phyloP scores from a whole-genome alignment of 2,797 vertebrate species.

The Alcedo quadribrachys region DNA sequence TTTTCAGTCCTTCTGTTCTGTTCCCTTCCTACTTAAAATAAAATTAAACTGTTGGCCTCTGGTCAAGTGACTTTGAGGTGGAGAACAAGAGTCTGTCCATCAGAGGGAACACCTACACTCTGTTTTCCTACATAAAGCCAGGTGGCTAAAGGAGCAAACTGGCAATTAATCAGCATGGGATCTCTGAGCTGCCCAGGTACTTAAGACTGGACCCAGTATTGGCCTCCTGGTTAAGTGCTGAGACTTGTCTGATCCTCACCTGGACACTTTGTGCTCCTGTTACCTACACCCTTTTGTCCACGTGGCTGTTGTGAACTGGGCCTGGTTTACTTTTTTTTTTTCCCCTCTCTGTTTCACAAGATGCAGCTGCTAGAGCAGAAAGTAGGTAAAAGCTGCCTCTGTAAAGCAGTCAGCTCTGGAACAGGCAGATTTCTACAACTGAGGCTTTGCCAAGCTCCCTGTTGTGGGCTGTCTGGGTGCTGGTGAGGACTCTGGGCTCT shows the following conservation, averaged over 20 bases:
- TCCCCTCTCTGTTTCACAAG: background rate
- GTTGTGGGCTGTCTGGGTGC: background rate
- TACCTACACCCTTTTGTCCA: background rate
- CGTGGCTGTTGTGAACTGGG: background rate
- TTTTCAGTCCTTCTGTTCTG: constrained; percentile 7
- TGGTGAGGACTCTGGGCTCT: background rate
- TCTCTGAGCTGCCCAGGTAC: background rate
- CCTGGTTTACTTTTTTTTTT: background rate
- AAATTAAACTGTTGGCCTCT: constrained; percentile 3
- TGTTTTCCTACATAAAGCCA: background rate
- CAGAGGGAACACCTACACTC: background rate
- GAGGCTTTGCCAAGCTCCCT: background rate
- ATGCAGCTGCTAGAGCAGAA: background rate
- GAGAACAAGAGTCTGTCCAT: background rate
- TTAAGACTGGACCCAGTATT: background rate
- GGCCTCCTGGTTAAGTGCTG: background rate
- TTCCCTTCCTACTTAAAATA: constrained; percentile 20
- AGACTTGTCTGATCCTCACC: background rate
- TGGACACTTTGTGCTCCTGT: background rate
- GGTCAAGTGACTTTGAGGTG: background rate
- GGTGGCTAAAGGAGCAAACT: background rate
- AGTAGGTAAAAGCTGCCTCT: background rate
- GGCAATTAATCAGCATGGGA: background rate
- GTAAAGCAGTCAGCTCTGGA: background rate
- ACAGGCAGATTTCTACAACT: background rate